Percentiles rank a stretch among this genome's conserved stretches.
These are phyloP conservation scores for Anser cygnoides DNA, from an alignment of 2,113 vertebrate species.

Conservation along the genomic window DNA sequence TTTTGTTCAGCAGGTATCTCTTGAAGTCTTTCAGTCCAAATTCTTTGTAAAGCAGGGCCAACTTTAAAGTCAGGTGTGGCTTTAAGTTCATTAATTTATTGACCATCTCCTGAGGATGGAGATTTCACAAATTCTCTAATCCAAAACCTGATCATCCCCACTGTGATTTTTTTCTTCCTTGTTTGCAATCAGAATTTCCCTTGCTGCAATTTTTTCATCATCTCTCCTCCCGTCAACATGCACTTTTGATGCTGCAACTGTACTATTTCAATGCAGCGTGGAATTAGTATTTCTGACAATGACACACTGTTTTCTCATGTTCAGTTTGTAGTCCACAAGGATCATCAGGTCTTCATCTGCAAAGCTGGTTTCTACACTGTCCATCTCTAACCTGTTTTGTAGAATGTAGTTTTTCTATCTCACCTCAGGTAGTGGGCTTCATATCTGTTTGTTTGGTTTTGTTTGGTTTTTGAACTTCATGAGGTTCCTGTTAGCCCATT, in stretches of 20 bases:
- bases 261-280: neutral
- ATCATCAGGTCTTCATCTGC: neutral
- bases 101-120: neutral
- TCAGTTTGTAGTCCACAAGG: neutral
- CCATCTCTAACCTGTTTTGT: neutral
- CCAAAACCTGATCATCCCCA: neutral
- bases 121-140: neutral
- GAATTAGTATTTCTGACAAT: neutral
- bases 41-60: neutral
- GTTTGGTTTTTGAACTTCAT: neutral
- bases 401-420: neutral
- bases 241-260: neutral
- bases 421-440: neutral
- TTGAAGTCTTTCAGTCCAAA: neutral
- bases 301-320: neutral
- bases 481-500: neutral
- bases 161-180: neutral
- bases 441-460: neutral
- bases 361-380: neutral
- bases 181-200: neutral
- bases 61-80: neutral
- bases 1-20: neutral
- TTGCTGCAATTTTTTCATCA: neutral
- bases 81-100: accelerated
- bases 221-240: neutral